phyloP scores from a whole-genome alignment of 2,113 vertebrate species.

The Cheirogaleus medius region DNA sequence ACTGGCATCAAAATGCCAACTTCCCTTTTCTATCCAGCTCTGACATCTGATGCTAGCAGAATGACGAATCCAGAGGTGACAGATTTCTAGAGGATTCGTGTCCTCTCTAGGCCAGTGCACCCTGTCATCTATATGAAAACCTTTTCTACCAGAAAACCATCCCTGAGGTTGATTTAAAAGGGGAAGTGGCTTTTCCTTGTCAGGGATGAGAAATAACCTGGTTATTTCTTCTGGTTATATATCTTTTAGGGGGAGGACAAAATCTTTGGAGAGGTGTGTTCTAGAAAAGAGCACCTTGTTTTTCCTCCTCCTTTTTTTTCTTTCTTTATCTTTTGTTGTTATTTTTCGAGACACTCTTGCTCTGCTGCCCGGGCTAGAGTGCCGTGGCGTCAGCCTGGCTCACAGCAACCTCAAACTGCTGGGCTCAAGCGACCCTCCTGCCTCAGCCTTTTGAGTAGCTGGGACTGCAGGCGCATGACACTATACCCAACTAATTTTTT shows the following conservation, averaged over 20 bases:
- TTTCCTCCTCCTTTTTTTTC: neutral
- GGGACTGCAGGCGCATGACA: too few relatives aligned
- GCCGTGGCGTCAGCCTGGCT: too few relatives aligned
- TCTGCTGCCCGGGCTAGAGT: too few relatives aligned
- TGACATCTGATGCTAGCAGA: constrained; percentile 17
- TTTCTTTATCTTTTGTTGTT: too few relatives aligned
- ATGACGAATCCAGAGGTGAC: constrained; percentile 47
- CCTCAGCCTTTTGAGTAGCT: too few relatives aligned
- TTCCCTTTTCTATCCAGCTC: constrained; percentile 4
- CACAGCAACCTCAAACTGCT: too few relatives aligned
- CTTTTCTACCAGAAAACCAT: neutral
- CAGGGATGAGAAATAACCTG: neutral
- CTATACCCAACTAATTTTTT: too few relatives aligned
- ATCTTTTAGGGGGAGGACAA: neutral
- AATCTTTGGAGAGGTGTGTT: neutral
- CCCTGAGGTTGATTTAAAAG: constrained; percentile 1
- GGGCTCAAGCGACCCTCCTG: too few relatives aligned
- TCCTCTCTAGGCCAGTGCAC: neutral
- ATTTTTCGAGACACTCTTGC: too few relatives aligned
- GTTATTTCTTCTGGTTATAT: too few relatives aligned
- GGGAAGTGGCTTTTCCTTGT: neutral
- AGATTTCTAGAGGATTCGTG: constrained; percentile 51
- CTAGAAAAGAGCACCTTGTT: neutral
- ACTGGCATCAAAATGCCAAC: constrained; percentile 45
- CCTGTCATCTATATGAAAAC: neutral